Conservation (phyloP, 2,888 invertebrate genomes). For the Lymantria dispar region DNA sequence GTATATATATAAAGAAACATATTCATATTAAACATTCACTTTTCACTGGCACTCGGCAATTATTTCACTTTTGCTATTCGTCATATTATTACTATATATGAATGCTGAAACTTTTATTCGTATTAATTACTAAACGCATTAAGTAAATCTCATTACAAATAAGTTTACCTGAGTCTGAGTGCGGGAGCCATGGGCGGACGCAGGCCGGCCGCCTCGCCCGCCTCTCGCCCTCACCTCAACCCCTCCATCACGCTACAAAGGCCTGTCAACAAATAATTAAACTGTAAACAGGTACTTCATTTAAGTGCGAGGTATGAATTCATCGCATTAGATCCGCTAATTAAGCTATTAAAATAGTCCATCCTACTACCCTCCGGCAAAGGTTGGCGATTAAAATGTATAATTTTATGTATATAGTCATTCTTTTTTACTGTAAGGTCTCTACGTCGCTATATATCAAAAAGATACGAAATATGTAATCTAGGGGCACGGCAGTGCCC, state of each 20-base stretch:
- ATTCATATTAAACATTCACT: no score
- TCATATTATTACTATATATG: no score
- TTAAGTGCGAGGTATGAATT: constrained; percentile 20
- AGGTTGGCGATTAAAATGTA: not conserved
- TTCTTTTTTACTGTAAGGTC: no score
- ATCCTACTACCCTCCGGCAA: not conserved
- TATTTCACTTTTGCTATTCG: no score
- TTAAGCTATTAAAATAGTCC: constrained; percentile 16
- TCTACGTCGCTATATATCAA: no score
- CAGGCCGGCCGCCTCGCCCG: constrained; percentile 72
- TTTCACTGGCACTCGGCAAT: no score
- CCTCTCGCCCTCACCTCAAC: constrained; percentile 74
- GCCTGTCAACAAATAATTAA: constrained; percentile 53
- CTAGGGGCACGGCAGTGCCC: no score
- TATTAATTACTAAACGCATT: constrained; percentile 1
- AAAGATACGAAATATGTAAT: no score
- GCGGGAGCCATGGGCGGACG: constrained; percentile 78
- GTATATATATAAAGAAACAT: no score
- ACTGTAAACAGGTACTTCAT: constrained; percentile 30
- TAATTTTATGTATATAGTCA: no score
- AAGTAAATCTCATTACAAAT: constrained; percentile 9
- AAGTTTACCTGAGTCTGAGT: constrained; percentile 57
- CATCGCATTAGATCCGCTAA: constrained; percentile 26
- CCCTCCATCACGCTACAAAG: constrained; percentile 58
- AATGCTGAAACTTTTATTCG: no score